Percentiles rank a stretch among this genome's conserved stretches.
phyloP scores from a whole-genome alignment of 2,888 invertebrate genomes.

The Dysmachus trigonus region DNA sequence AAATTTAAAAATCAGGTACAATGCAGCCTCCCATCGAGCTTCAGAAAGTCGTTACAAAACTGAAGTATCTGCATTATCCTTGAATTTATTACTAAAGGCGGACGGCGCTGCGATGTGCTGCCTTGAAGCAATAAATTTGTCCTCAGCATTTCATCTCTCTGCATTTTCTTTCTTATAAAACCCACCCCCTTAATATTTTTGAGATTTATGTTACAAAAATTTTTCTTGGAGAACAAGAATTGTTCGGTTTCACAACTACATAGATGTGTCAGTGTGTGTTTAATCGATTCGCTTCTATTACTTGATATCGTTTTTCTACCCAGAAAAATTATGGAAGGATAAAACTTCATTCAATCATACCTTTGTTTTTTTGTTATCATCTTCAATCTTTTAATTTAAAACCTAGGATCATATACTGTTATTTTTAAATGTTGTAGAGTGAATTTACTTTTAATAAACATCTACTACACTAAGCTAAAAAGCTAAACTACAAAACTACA shows the following conservation, averaged over 20 bases:
- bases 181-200: not conserved
- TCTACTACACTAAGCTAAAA: no score
- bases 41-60: constrained; percentile 3
- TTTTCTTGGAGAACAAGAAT: not conserved
- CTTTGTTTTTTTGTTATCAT: no score
- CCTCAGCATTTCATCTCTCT: not conserved
- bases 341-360: no score
- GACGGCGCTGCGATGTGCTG: not conserved
- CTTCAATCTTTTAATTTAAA: no score
- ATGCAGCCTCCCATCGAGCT: not conserved
- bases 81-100: not conserved
- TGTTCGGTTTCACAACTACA: not conserved
- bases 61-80: constrained; percentile 13
- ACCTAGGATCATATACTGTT: no score
- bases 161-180: not conserved
- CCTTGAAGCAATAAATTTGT: not conserved
- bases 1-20: constrained; percentile 19
- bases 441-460: no score
- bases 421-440: no score
- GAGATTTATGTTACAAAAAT: not conserved
- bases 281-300: not conserved
- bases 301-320: not conserved
- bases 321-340: no score
- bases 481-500: no score
- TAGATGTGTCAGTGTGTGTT: not conserved